These are phyloP conservation scores for Tamandua tetradactyla DNA, from an alignment of 2,797 vertebrate species.

Conservation along the genomic window DNA sequence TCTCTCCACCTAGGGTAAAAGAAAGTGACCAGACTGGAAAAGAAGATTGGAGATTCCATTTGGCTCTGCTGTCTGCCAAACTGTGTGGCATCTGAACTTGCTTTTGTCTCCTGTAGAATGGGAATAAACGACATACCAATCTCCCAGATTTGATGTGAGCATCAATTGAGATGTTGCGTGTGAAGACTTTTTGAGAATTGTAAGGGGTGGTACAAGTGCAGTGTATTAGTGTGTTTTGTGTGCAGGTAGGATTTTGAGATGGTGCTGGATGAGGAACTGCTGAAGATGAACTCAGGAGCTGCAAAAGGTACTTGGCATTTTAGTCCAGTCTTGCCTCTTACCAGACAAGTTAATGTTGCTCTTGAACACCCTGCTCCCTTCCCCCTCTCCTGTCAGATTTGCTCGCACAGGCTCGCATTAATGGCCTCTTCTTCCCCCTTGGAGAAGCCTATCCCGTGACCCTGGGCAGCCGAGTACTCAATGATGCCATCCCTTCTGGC, in stretches of 20 bases:
- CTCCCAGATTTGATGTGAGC: not conserved
- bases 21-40: not conserved
- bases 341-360: not conserved
- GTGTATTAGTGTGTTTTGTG: too few relatives aligned
- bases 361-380: not conserved
- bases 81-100: fast-evolving
- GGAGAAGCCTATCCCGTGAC: not conserved
- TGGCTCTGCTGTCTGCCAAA: not conserved
- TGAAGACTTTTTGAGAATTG: not conserved
- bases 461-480: not conserved
- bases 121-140: not conserved
- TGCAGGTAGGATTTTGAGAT: not conserved
- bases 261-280: not conserved
- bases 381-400: not conserved
- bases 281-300: not conserved
- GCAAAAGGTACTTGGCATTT: not conserved
- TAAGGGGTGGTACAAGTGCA: not conserved
- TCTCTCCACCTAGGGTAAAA: not conserved
- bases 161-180: not conserved
- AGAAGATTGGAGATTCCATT: not conserved
- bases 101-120: not conserved
- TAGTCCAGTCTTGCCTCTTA: not conserved
- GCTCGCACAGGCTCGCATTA: not conserved
- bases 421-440: not conserved
- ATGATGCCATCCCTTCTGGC: conserved; percentile 33